Conservation (phyloP, 1,140 invertebrate species). For the Probaryconus sp. region DNA sequence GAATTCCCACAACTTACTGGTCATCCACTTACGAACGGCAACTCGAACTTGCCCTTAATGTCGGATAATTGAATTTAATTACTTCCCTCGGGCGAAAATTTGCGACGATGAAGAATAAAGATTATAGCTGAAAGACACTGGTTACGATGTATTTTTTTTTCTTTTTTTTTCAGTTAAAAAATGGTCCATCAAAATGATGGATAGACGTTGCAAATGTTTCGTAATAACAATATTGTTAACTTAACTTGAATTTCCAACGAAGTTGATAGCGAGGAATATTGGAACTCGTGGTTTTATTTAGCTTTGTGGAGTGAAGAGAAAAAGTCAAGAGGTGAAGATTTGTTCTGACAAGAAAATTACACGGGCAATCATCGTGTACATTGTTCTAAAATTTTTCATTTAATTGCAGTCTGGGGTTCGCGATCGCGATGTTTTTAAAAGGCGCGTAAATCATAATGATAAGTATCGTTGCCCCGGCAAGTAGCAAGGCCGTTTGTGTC, state of each 20-base stretch:
- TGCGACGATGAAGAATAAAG: conserved; percentile 7
- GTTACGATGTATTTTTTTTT: no score
- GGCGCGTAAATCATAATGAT: conserved; percentile 69
- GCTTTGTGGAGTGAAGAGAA: no score
- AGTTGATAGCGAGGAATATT: no score
- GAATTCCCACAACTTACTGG: conserved; percentile 68
- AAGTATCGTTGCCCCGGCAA: conserved; percentile 64
- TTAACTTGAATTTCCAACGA: no score
- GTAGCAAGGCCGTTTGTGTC: conserved; percentile 63
- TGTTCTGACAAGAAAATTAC: conserved; percentile 29
- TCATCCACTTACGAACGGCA: conserved; percentile 61
- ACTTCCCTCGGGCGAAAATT: conserved; percentile 62
- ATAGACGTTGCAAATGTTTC: no score
- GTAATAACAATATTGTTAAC: no score
- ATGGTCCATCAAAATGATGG: no score
- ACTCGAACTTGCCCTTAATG: conserved; percentile 72
- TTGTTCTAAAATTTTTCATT: conserved; percentile 20
- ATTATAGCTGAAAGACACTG: neutral
- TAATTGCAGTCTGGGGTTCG: conserved; percentile 31
- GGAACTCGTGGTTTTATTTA: no score
- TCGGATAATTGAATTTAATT: conserved; percentile 74
- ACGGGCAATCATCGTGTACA: conserved; percentile 4
- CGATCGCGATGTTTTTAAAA: conserved; percentile 61
- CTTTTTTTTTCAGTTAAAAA: no score
- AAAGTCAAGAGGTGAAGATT: no score